Evolutionary conservation across 2,113 vertebrate genomes (phyloP).

Genomic region (Elephantulus edwardii): DNA sequence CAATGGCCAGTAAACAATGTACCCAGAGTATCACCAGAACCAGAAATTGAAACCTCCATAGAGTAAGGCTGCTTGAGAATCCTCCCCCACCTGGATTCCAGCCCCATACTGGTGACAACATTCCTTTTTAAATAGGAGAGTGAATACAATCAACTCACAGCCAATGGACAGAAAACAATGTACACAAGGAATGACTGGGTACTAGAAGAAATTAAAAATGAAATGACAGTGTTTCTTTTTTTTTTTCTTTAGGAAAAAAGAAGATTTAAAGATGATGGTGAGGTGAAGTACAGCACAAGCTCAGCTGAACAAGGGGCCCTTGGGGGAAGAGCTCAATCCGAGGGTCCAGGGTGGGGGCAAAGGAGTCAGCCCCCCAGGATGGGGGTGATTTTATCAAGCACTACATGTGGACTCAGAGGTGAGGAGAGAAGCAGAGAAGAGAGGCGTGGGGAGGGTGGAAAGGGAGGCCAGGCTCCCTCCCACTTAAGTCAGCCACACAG

Average conservation of each 20-base stretch:
- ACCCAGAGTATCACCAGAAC: too few relatives aligned
- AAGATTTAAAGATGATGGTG: conserved; percentile 68
- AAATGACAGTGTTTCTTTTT: too few relatives aligned
- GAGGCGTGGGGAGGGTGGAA: background rate
- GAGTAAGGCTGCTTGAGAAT: too few relatives aligned
- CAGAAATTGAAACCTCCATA: too few relatives aligned
- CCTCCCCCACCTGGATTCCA: too few relatives aligned
- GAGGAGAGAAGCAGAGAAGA: conserved; percentile 52
- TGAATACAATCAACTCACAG: too few relatives aligned
- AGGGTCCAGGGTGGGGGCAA: background rate
- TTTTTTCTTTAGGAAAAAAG: conserved; percentile 64
- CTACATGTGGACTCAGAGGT: conserved; percentile 49
- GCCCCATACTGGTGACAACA: too few relatives aligned
- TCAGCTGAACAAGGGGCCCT: conserved; percentile 50
- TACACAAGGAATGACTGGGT: too few relatives aligned
- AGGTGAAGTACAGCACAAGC: conserved; percentile 58
- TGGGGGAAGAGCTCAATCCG: background rate
- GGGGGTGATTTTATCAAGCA: conserved; percentile 56
- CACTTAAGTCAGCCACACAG: background rate
- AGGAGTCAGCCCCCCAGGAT: conserved; percentile 58
- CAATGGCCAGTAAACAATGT: too few relatives aligned
- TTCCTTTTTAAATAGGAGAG: too few relatives aligned
- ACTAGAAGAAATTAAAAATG: too few relatives aligned
- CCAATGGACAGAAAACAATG: too few relatives aligned
- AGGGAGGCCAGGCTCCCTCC: conserved; percentile 22